Base-by-base conservation (phyloP, 2,888 invertebrate species). In the Rhaphigaster nebulosa region DNA sequence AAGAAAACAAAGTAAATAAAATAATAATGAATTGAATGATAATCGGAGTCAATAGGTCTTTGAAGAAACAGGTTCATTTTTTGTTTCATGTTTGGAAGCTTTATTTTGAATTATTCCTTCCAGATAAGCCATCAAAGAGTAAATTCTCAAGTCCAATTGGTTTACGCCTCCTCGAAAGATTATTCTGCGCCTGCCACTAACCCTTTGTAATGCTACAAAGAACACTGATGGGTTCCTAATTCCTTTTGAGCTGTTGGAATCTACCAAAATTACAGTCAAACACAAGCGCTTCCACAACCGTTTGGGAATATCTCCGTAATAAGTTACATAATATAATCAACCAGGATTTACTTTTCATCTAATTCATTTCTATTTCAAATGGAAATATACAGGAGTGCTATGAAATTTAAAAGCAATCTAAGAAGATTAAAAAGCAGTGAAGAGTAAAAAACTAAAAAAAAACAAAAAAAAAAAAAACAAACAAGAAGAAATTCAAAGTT, bases 191-290 rank as follows among this genome's bases (percentile, higher is more conserved):
- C 34, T 20, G 38, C 34, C 70, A 38, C 70, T 76, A 76, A n/a
- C 38, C 70, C 70, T 76, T 76, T 76, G 70, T 76, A 34, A 76
- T 15, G 70, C 38, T 76, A 76, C 70, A 76, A 76, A 76, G 70
- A 76, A 76, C 34, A 34, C 70, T 76, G 70, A 76, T 76, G 70
- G 70, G 20, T 76, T 76, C 70, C 70, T 76, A 76, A 76, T 76
- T 76, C 70, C 70, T 34, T 76, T 76, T 38, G 34, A 76, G 70
- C 70, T 20, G 20, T 23, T 76, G 20, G 70, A 76, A 38, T 76
- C 70, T 34, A 70, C 70, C 70, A 70, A 70, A 70, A 70, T 70
- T 76, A 76, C 70, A 76, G 70, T 76, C 70, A 38, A 76, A 38
- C 70, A 38, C 23, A 76, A 76, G 70, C 26, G 1, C 70, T 76